Evolutionary conservation across 2,888 invertebrate genomes (phyloP).

Genomic region (Microctonus hyperodae): DNA sequence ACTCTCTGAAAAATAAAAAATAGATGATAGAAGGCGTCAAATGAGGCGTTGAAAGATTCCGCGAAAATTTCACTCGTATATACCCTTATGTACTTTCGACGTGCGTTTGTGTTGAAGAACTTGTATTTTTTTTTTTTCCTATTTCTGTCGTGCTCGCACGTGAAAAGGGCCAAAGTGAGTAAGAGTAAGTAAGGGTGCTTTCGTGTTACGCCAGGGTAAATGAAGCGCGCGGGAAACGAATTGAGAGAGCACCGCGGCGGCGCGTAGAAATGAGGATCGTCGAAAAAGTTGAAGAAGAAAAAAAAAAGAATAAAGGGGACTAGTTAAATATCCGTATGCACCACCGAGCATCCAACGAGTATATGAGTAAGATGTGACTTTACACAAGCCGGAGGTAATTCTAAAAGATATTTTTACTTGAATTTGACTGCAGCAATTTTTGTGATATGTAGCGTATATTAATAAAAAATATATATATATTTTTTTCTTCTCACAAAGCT

Average conservation of each 20-base stretch:
- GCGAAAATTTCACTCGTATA: conserved; percentile 44
- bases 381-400: conserved; percentile 6
- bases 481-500: not conserved
- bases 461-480: too few relatives aligned
- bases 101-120: conserved; percentile 37
- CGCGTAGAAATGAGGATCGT: not conserved
- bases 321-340: conserved; percentile 25
- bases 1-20: not conserved
- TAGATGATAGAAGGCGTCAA: conserved; percentile 45
- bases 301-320: not conserved
- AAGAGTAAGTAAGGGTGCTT: too few relatives aligned
- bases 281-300: not conserved
- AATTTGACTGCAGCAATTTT: conserved; percentile 11
- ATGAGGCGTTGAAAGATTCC: conserved; percentile 56
- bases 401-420: conserved; percentile 11
- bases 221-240: conserved; percentile 43
- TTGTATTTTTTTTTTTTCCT: conserved; percentile 10
- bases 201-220: conserved; percentile 41
- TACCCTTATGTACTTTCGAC: conserved; percentile 3
- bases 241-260: not conserved
- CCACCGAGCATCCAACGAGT: conserved; percentile 16
- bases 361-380: conserved; percentile 5
- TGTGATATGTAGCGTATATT: conserved; percentile 17
- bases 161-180: not conserved
- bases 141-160: conserved; percentile 11